Evolutionary conservation across 2,888 invertebrate species (phyloP).

Genomic region (Harpalus rufipes): DNA sequence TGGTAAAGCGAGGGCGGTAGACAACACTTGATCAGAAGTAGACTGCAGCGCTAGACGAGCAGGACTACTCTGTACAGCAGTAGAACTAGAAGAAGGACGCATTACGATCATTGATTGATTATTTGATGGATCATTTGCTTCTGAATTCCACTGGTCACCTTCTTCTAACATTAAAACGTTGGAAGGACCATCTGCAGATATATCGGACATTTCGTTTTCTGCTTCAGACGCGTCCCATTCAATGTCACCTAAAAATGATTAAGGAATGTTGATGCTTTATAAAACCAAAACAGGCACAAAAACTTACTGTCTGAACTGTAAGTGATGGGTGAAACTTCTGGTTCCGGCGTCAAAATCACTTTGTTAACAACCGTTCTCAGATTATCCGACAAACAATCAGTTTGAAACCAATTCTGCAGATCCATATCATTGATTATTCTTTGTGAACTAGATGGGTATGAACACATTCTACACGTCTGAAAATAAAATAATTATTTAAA

Average conservation of each 20-base stretch:
- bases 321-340: constrained; percentile 79
- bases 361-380: constrained; percentile 84
- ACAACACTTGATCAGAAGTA: constrained; percentile 49
- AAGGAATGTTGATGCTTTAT: too few species aligned
- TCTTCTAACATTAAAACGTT: constrained; percentile 76
- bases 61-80: constrained; percentile 50
- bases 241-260: constrained; percentile 80
- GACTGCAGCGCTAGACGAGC: constrained; percentile 63
- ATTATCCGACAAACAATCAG: constrained; percentile 87
- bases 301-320: constrained; percentile 84
- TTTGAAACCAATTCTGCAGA: constrained; percentile 84
- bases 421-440: constrained; percentile 79
- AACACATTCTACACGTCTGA: constrained; percentile 66
- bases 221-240: constrained; percentile 87
- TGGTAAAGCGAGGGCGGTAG: constrained; percentile 68
- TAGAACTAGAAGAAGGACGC: constrained; percentile 69
- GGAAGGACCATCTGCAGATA: constrained; percentile 73
- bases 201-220: constrained; percentile 79
- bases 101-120: constrained; percentile 47
- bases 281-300: neutral
- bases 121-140: constrained; percentile 68
- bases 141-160: constrained; percentile 64
- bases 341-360: constrained; percentile 82
- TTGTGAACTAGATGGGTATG: constrained; percentile 70
- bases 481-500: constrained; percentile 10